Evolutionary conservation across 2,888 invertebrate species (phyloP).

Genomic region (Melitaea athalia): DNA sequence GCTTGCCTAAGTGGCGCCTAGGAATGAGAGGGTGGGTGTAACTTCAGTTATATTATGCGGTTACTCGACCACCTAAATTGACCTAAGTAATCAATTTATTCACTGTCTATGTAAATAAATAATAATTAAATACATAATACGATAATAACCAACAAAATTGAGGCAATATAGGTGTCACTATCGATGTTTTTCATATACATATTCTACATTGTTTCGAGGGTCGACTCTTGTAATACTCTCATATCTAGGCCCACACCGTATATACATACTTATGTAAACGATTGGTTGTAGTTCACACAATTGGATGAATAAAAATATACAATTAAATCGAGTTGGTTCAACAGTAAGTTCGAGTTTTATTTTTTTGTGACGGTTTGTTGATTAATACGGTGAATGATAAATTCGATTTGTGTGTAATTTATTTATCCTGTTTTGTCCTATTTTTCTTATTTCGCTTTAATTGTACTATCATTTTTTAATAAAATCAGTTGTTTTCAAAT

Average conservation of each 20-base stretch:
- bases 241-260: conserved; percentile 19
- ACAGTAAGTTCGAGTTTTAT: conserved; percentile 24
- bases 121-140: conserved; percentile 6
- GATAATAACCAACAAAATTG: conserved; percentile 3
- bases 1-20: conserved; percentile 35
- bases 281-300: conserved; percentile 23
- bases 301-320: conserved; percentile 11
- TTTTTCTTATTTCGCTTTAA: conserved; percentile 50
- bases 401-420: conserved; percentile 13
- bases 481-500: conserved; percentile 66
- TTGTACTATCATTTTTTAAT: conserved; percentile 57
- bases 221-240: not conserved
- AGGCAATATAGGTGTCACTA: not conserved
- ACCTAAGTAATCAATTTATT: conserved; percentile 31
- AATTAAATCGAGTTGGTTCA: conserved; percentile 27
- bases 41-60: conserved; percentile 26
- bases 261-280: not conserved
- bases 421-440: conserved; percentile 38
- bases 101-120: conserved; percentile 30
- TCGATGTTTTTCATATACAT: not conserved
- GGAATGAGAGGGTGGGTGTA: conserved; percentile 19
- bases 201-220: not conserved
- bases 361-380: not conserved
- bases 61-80: conserved; percentile 12
- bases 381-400: not conserved